Evolutionary conservation across 2,113 vertebrate genomes (phyloP).

Genomic region (Myxocyprinus asiaticus): DNA sequence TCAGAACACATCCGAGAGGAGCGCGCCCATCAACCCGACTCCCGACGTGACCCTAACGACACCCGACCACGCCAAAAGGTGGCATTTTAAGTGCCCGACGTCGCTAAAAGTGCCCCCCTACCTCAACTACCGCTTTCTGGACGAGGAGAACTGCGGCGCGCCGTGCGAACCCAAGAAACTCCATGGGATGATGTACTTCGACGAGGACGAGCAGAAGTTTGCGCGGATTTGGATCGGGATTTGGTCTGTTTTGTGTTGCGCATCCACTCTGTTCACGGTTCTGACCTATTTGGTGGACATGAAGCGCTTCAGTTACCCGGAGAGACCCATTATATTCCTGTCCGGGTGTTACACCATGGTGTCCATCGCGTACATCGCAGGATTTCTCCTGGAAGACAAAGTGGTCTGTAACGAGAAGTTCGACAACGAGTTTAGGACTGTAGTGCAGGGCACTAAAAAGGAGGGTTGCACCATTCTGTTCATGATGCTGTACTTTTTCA

Average conservation of each 20-base stretch:
- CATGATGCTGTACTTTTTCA: constrained; percentile 98
- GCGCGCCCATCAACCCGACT: constrained; percentile 67
- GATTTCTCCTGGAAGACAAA: constrained; percentile 89
- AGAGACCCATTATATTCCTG: constrained; percentile 93
- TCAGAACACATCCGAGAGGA: constrained; percentile 87
- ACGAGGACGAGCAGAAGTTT: constrained; percentile 88
- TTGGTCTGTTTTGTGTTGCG: constrained; percentile 92
- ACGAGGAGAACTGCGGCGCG: constrained; percentile 90
- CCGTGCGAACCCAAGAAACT: constrained; percentile 85
- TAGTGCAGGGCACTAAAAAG: constrained; percentile 93
- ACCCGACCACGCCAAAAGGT: constrained; percentile 38
- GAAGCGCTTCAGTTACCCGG: constrained; percentile 93
- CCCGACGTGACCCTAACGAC: constrained; percentile 62
- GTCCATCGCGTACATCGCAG: constrained; percentile 90
- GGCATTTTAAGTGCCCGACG: constrained; percentile 84
- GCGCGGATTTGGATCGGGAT: constrained; percentile 93
- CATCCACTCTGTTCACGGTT: constrained; percentile 92
- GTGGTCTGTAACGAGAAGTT: constrained; percentile 92
- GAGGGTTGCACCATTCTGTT: constrained; percentile 97
- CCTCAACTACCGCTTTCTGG: constrained; percentile 91
- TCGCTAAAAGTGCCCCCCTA: constrained; percentile 87
- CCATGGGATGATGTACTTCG: constrained; percentile 93
- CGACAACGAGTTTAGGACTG: constrained; percentile 86
- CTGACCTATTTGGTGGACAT: constrained; percentile 96
- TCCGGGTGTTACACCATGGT: constrained; percentile 94